Evolutionary conservation across 2,888 invertebrate species (phyloP), one percentile per base, ranked within the genome.

Genomic region (Folsomia candida): DNA sequence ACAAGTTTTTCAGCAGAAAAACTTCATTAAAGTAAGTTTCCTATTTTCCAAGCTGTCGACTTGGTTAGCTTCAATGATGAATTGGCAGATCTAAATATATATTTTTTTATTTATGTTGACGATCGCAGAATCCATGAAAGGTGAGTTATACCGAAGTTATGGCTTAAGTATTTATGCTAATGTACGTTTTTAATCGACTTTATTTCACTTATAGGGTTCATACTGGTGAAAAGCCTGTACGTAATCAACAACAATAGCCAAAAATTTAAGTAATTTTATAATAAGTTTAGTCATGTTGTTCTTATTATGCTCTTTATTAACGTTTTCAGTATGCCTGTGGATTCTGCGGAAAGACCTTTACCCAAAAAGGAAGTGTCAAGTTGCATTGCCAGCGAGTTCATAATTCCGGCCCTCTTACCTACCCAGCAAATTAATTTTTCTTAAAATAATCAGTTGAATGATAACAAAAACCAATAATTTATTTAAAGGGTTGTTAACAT

Each of bases 311-410:
- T n/a, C n/a, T n/a, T n/a, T n/a, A n/a, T n/a, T n/a, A n/a, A n/a
- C n/a, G n/a, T n/a, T n/a, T n/a, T n/a, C n/a, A n/a, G n/a, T n/a
- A n/a, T n/a, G 24, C 64, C 24, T 64, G 64, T 22, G 54, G 29
- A 27, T 51, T 68, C 2, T 74, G 72, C 27, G 72, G 74, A 1
- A 74, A 74, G 27, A 68, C 70, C 1, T 74, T 74, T 29, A 74
- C 74, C 1, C 74, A 74, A 29, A 74, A 74, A 60, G 74, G 74
- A 2, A 70, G 70, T 26, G 74, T 74, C 2, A 74, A 74, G 54
- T 68, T 74, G 0, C 74, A 74, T 68, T 58, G 72, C 20, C 72
- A 74, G 51, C 69, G 74, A 24, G 74, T 74, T 62, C 74, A 74
- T 54, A 70, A 29, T 54, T 20, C 29, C 1, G 51, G 9, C 37